phyloP scores from a whole-genome alignment of 2,888 invertebrate species.

The Agrochola circellaris region DNA sequence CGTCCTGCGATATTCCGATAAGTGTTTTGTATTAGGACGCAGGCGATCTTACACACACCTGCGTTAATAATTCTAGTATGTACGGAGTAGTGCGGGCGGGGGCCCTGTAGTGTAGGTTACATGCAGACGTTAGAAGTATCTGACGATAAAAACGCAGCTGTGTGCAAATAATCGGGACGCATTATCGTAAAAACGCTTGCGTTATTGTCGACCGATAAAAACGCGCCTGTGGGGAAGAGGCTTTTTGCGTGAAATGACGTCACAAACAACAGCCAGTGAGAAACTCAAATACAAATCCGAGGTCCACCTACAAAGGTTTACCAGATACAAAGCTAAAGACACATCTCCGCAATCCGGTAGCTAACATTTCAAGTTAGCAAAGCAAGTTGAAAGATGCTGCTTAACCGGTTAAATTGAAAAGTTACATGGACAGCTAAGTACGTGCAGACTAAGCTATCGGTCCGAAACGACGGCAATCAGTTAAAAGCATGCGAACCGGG shows the following conservation, averaged over 20 bases:
- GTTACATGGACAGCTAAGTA: constrained; percentile 57
- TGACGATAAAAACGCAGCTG: too few relatives aligned
- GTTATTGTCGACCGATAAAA: too few relatives aligned
- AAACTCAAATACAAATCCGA: neutral
- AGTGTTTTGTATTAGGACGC: too few relatives aligned
- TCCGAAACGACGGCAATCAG: constrained; percentile 73
- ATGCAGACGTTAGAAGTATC: too few relatives aligned
- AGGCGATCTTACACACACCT: too few relatives aligned
- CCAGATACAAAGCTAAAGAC: constrained; percentile 20
- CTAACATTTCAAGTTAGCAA: constrained; percentile 43
- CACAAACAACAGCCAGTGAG: neutral
- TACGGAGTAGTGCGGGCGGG: too few relatives aligned
- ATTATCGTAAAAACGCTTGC: too few relatives aligned
- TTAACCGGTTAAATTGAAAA: constrained; percentile 64
- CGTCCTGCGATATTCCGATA: too few relatives aligned
- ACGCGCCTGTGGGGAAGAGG: too few relatives aligned
- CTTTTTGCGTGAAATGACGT: neutral
- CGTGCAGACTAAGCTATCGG: constrained; percentile 65
- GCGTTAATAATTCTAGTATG: too few relatives aligned
- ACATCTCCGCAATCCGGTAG: constrained; percentile 19
- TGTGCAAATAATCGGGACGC: too few relatives aligned
- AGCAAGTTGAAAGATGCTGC: constrained; percentile 56
- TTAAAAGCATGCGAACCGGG: constrained; percentile 73
- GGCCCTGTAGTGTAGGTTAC: too few relatives aligned
- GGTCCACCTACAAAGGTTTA: constrained; percentile 24